A percentile compares a stretch with the other conserved stretches of the same genome.
Evolutionary conservation across 92 coral and sea anemone species (phyloP).

Genomic region (Desmophyllum pertusum): DNA sequence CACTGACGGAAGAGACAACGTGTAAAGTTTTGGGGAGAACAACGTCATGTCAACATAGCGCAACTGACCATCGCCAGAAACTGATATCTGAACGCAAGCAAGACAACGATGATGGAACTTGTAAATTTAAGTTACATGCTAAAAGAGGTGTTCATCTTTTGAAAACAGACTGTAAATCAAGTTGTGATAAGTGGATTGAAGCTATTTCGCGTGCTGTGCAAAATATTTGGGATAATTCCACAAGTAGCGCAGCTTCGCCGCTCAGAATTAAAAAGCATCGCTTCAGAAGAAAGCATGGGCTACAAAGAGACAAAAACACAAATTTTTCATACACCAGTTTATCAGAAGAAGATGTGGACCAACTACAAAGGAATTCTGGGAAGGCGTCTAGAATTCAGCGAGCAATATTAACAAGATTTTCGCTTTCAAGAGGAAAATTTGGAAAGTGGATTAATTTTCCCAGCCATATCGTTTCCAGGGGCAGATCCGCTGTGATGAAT

Average conservation of each 20-base stretch:
- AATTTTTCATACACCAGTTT: conserved; percentile 25
- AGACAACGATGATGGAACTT: conserved; percentile 16
- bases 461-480: not conserved
- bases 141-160: conserved; percentile 77
- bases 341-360: not conserved
- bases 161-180: conserved; percentile 63
- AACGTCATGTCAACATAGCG: conserved; percentile 19
- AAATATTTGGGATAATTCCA: conserved; percentile 6
- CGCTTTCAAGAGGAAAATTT: not conserved
- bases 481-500: not conserved
- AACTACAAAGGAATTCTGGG: not conserved
- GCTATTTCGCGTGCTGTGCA: conserved; percentile 53
- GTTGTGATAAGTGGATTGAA: conserved; percentile 69
- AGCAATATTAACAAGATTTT: not conserved
- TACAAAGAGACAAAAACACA: not conserved
- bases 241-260: not conserved
- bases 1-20: conserved; percentile 58
- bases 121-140: conserved; percentile 72
- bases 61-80: not conserved
- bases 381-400: not conserved
- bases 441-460: conserved; percentile 14
- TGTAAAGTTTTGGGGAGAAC: conserved; percentile 49
- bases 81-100: not conserved
- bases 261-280: not conserved
- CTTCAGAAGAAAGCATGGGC: not conserved